Evolutionary conservation across 2,888 invertebrate species (phyloP).

Genomic region (Dione vanillae): DNA sequence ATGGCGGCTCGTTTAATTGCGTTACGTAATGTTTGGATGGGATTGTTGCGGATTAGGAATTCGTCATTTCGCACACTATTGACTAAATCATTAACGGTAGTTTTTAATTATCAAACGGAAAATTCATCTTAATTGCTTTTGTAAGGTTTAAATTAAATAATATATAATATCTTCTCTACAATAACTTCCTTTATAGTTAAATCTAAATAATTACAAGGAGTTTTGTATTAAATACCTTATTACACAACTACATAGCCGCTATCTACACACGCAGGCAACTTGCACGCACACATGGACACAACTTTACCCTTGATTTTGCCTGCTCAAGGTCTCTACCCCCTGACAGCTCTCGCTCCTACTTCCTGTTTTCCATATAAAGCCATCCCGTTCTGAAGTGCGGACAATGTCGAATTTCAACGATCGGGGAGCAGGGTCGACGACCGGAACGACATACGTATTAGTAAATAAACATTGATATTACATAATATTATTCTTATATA

Average conservation of each 20-base stretch:
- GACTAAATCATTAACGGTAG: not conserved
- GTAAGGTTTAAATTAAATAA: not conserved
- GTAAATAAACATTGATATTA: constrained; percentile 81
- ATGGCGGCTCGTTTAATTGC: constrained; percentile 72
- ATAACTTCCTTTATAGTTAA: not conserved
- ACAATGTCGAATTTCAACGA: constrained; percentile 79
- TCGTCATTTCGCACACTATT: constrained; percentile 27
- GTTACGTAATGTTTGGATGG: constrained; percentile 64
- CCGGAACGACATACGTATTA: constrained; percentile 76
- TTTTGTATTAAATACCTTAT: constrained; percentile 16
- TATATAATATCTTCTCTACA: not conserved
- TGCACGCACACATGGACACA: constrained; percentile 68
- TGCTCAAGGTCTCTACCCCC: constrained; percentile 84
- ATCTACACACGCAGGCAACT: constrained; percentile 62
- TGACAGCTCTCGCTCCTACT: constrained; percentile 64
- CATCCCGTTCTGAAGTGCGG: constrained; percentile 72
- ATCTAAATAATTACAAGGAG: not conserved
- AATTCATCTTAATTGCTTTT: not conserved
- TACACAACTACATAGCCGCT: constrained; percentile 44
- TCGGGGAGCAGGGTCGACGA: constrained; percentile 71
- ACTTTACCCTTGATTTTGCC: constrained; percentile 84
- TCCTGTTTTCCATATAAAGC: constrained; percentile 60
- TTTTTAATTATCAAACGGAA: not conserved
- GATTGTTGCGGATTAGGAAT: constrained; percentile 32
- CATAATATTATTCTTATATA: constrained; percentile 62